Base-by-base conservation (phyloP, 2,888 invertebrate species). In the Diadegma fenestrale region DNA sequence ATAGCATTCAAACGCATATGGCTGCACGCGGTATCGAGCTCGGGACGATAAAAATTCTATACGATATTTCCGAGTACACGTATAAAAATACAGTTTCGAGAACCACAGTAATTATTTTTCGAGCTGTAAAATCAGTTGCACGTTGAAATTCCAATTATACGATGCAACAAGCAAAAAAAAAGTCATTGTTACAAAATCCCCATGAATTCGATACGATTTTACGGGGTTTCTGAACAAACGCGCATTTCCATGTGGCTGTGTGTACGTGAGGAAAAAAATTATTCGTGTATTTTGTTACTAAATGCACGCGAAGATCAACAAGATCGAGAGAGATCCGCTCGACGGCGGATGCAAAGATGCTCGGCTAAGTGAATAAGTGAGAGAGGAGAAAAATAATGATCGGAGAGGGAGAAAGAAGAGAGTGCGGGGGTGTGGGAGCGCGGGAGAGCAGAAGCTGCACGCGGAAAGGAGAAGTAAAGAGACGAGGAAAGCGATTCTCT, bases 291-390 rank as follows among this genome's bases (percentile, higher is more conserved):
- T 37, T 37, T 8, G 37, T 37, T 37, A 37, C 37, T 37, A 37
- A 37, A 37, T 37, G 37, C 37, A 37, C 10, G 63, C 64, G 76
- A 66, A 54, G 68, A 68, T 80, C 84, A 87, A 86, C 81, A 84
- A 85, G 80, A 85, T 68, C 45, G 68, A 48, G 26, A 68, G 71
- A 81, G 84, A 84, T 86, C 85, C 84, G 87, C 63, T 78, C 80
- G 68, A 85, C 81, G 85, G 87, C 87, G 86, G 86, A 81, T 82
- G 73, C 43, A 30, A 75, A 61, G 61, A 63, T 75, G 75, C 30
- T 54, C 41, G 58, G 69, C 64, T 8, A 54, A 76, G 61, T 45
- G 45, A 22, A 51, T n/a, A 61, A n/a, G 54, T 22, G 45, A 22
- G 19, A 48, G 45, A 76, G 75, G 37, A 37, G 37, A 37, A 37